Evolutionary conservation across 2,888 invertebrate genomes (phyloP).

Genomic region (Rhyacophila evoluta): DNA sequence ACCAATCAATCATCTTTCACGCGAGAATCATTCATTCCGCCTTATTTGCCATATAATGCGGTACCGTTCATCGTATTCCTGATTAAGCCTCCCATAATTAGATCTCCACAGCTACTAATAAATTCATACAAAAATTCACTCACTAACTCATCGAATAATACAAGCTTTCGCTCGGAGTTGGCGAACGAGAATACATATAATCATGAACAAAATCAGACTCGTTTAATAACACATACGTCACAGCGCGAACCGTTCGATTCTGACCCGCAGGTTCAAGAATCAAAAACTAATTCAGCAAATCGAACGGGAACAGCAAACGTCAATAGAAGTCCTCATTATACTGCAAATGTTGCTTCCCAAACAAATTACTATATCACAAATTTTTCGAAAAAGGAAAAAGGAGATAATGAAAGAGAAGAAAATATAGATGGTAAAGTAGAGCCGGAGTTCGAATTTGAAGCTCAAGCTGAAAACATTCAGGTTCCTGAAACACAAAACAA

Average conservation of each 20-base stretch:
- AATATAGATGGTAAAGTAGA: not conserved
- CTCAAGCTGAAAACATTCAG: conserved; percentile 37
- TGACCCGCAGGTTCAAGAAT: not conserved
- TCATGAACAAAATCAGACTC: not conserved
- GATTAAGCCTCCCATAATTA: conserved; percentile 25
- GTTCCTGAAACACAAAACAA: not conserved
- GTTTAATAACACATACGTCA: not conserved
- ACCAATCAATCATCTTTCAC: not conserved
- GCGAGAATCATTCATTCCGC: not conserved
- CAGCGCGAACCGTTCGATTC: not conserved
- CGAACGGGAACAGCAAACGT: not conserved
- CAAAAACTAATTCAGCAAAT: not conserved
- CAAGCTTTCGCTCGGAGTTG: conserved; percentile 55
- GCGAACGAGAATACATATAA: not conserved
- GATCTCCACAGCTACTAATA: not conserved
- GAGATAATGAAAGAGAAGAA: not conserved
- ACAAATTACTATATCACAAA: conserved; percentile 45
- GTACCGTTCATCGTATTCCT: conserved; percentile 41
- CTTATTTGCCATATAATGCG: not conserved
- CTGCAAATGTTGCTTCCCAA: conserved; percentile 43
- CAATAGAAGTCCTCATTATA: conserved; percentile 29
- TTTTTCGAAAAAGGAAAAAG: conserved; percentile 25
- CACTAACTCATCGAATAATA: conserved; percentile 62
- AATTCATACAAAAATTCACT: not conserved
- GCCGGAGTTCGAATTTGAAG: not conserved